Evolutionary conservation across 2,888 invertebrate genomes (phyloP).

Genomic region (Lampropteryx suffumata): DNA sequence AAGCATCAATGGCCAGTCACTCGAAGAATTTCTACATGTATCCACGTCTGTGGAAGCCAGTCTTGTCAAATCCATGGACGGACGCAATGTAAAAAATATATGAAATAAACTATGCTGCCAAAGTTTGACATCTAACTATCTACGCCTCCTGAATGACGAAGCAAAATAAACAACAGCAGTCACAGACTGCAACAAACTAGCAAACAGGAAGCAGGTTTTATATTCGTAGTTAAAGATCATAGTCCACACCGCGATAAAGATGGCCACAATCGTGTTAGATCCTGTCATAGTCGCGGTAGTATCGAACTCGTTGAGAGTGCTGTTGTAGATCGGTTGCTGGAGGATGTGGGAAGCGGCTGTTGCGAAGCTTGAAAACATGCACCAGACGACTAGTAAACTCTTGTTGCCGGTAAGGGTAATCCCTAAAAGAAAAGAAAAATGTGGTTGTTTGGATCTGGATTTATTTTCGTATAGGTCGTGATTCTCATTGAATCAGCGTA

Average conservation of each 20-base stretch:
- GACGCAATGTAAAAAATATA: too few species aligned
- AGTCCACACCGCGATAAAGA: conserved; percentile 63
- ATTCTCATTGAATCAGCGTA: too few species aligned
- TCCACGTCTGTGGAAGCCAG: too few species aligned
- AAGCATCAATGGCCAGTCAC: too few species aligned
- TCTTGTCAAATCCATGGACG: too few species aligned
- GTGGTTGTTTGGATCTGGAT: neutral
- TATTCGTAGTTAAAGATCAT: conserved; percentile 64
- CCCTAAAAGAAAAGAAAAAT: conserved; percentile 50
- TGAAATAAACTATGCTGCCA: too few species aligned
- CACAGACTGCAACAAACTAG: conserved; percentile 60
- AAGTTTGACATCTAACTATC: too few species aligned
- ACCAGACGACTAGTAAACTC: conserved; percentile 69
- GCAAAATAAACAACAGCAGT: conserved; percentile 64
- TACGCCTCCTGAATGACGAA: conserved; percentile 63
- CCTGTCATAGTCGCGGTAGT: conserved; percentile 72
- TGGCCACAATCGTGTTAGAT: conserved; percentile 65
- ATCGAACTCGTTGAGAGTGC: conserved; percentile 72
- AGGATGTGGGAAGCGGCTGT: conserved; percentile 66
- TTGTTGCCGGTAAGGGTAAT: conserved; percentile 61
- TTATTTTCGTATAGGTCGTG: too few species aligned
- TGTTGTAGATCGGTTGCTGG: conserved; percentile 70
- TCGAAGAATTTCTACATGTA: too few species aligned
- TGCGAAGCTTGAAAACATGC: conserved; percentile 69
- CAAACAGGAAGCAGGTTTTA: conserved; percentile 66